Percentiles rank a stretch among this genome's conserved stretches.
phyloP scores from a whole-genome alignment of 2,113 vertebrate genomes.

The Gymnogyps californianus region DNA sequence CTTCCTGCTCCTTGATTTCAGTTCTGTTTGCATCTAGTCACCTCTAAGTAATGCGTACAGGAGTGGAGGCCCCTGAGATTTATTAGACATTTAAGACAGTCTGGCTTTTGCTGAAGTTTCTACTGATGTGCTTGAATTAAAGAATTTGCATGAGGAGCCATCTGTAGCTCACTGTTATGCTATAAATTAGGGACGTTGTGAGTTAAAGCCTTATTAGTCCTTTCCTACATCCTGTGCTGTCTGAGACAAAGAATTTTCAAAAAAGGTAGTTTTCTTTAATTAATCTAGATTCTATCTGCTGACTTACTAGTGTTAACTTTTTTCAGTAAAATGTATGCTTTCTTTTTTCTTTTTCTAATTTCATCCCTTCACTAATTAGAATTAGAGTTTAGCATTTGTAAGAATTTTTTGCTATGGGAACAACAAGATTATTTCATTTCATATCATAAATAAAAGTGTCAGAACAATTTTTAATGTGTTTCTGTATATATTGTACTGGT shows the following conservation, averaged over 20 bases:
- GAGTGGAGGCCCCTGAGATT: not conserved
- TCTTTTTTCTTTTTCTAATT: not conserved
- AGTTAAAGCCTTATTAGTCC: not conserved
- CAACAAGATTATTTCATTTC: not conserved
- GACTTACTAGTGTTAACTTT: not conserved
- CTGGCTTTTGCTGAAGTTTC: not conserved
- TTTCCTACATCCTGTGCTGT: not conserved
- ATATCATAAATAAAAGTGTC: not conserved
- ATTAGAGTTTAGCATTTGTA: not conserved
- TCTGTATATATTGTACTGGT: not conserved
- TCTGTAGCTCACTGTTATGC: not conserved
- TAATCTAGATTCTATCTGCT: not conserved
- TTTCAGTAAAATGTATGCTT: not conserved
- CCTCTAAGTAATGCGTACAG: too few species aligned
- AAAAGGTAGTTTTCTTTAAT: not conserved
- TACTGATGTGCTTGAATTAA: not conserved
- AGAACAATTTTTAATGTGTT: not conserved
- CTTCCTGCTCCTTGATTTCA: not conserved
- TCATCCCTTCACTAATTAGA: not conserved
- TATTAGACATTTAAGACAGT: not conserved
- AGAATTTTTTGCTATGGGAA: not conserved
- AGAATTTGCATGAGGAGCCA: not conserved
- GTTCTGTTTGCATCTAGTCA: not conserved
- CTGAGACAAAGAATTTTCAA: not conserved
- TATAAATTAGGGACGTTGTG: not conserved